A percentile compares a stretch with the other conserved stretches of the same genome.
phyloP scores from a whole-genome alignment of 2,113 vertebrate genomes.

The Meleagris gallopavo region DNA sequence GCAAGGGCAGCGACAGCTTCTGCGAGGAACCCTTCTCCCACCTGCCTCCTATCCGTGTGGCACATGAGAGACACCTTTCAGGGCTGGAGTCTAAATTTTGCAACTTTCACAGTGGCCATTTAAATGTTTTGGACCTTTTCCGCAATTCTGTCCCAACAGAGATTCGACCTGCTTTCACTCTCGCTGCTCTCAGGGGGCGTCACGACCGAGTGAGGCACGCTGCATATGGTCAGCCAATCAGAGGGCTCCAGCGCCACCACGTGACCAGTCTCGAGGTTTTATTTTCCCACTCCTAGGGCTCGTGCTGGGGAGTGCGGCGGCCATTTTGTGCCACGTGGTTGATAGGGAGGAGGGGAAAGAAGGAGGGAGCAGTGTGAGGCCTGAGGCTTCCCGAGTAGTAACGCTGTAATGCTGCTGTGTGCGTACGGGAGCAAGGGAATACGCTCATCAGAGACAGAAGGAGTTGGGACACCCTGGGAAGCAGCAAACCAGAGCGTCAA shows the following conservation, averaged over 20 bases:
- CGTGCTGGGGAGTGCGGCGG: fast-evolving
- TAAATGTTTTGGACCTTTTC: fast-evolving
- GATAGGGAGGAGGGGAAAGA: fast-evolving
- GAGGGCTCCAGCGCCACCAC: fast-evolving
- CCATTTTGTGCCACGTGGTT: fast-evolving
- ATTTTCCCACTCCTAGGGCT: not conserved
- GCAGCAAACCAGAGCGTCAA: not conserved
- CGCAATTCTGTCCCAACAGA: too few relatives aligned
- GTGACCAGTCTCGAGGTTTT: not conserved
- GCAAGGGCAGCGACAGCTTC: not conserved
- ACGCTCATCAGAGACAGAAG: fast-evolving
- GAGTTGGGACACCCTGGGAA: not conserved
- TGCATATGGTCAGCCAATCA: not conserved
- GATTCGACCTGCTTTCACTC: too few relatives aligned
- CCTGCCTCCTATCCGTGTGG: fast-evolving
- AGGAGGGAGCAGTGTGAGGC: fast-evolving
- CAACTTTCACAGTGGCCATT: not conserved
- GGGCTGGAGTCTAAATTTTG: fast-evolving
- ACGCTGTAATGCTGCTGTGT: fast-evolving
- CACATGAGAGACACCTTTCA: fast-evolving
- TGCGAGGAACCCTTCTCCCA: not conserved
- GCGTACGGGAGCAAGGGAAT: fast-evolving
- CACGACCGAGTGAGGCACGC: too few relatives aligned
- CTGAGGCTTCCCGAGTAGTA: fast-evolving
- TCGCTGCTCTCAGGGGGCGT: too few relatives aligned